Evolutionary conservation across 2,113 vertebrate species (phyloP).

Genomic region (Rhipidura dahli): DNA sequence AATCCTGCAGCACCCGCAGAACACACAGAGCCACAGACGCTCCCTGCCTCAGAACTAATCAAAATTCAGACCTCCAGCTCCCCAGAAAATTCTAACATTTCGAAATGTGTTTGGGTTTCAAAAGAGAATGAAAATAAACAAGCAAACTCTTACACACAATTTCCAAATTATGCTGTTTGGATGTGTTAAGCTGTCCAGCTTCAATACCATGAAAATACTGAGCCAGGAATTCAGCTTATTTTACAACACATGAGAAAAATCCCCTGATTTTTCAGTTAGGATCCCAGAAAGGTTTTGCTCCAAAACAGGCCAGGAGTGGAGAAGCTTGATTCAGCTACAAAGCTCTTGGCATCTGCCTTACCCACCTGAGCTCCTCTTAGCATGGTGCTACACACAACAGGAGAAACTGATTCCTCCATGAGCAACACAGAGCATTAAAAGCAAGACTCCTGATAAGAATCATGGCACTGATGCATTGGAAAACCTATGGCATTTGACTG

Average conservation of each 20-base stretch:
- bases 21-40: neutral
- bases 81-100: neutral
- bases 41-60: neutral
- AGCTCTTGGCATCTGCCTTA: neutral
- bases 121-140: neutral
- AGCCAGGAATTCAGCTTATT: neutral
- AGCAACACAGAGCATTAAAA: neutral
- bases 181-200: neutral
- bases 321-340: neutral
- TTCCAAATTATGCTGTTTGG: neutral
- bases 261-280: neutral
- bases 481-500: neutral
- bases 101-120: neutral
- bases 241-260: neutral
- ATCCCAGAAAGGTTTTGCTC: neutral
- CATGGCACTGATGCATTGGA: neutral
- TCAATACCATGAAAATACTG: neutral
- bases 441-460: neutral
- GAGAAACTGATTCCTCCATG: neutral
- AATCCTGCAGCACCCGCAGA: neutral
- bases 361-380: neutral
- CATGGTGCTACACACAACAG: neutral
- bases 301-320: neutral
- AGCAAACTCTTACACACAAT: neutral
- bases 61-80: neutral